Evolutionary conservation across 2,797 vertebrate genomes (phyloP), one percentile per base, ranked within the genome.

Genomic region (Pseudomugil gertrudae): DNA sequence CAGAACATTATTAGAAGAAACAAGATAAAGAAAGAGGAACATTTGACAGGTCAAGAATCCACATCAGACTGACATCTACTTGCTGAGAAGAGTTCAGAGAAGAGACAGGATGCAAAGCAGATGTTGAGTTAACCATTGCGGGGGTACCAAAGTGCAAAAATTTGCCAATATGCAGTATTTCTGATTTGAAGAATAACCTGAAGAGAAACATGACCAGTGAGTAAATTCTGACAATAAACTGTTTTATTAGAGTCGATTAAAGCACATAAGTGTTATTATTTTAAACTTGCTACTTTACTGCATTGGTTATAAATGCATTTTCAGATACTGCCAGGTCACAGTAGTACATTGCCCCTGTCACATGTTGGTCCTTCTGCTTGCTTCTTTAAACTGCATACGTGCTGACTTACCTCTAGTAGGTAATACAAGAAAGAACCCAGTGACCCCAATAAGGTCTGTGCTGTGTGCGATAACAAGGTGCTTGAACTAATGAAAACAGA

Each of bases 361-460:
- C 19, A 9, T 57, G 7, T 2, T 19, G 3, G 21, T 57, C 7
- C 29, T 32, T 19, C n/a, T 19, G 52, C 30, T 54, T 54, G 19
- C 9, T 53, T 45, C 40, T 17, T 30, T 27, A 19, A 21, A 33
- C n/a, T 54, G 52, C 17, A 54, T 29, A 54, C 52, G 10, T 32
- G 52, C 9, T 35, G 53, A 35, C 53, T 35, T 9, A 56, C 54
- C 32, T 56, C 54, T 56, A 21, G 9, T 56, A 33, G 11, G 9
- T 56, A 24, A 56, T 26, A 57, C 36, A 38, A 24, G 23, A 15
- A 24, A 14, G 32, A 36, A 36, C 21, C 21, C 23, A 38, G 9
- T 57, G 55, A 57, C 38, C 33, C 55, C 53, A 24, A 17, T 57
- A 36, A 57, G n/a, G 55, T 35, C 55, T 57, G 33, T 36, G 23